Percentiles rank a stretch among this genome's conserved stretches.
Conservation (phyloP, 2,888 invertebrate species). For the Phymatocera aterrima region DNA sequence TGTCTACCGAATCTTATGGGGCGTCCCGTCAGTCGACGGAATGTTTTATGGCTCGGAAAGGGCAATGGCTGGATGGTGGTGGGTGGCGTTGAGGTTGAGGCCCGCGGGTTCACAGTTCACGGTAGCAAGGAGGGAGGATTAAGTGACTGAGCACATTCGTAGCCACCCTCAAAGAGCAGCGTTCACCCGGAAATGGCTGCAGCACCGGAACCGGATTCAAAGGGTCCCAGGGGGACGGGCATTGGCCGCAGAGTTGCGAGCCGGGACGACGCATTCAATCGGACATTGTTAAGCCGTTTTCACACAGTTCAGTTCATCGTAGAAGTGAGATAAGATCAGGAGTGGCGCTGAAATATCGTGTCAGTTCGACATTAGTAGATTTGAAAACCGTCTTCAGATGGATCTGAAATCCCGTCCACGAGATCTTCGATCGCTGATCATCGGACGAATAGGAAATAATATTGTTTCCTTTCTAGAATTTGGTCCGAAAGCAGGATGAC, state of each 20-base stretch:
- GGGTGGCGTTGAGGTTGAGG: slow-evolving; percentile 7
- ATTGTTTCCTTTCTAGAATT: background rate
- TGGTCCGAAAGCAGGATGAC: background rate
- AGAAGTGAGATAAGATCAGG: background rate
- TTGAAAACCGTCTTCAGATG: background rate
- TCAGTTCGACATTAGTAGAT: background rate
- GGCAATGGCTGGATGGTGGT: slow-evolving; percentile 39
- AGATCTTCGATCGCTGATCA: background rate
- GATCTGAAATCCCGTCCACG: background rate
- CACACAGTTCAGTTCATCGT: slow-evolving; percentile 1
- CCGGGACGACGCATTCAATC: slow-evolving; percentile 16
- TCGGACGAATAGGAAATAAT: too few species aligned
- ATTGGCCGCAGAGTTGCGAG: slow-evolving; percentile 23
- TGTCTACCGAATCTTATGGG: slow-evolving; percentile 48
- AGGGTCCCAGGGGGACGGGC: slow-evolving; percentile 32
- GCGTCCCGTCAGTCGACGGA: slow-evolving; percentile 45
- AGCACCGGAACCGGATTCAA: slow-evolving; percentile 56
- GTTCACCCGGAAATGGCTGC: slow-evolving; percentile 59
- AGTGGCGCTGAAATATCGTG: background rate
- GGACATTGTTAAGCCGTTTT: slow-evolving; percentile 24
- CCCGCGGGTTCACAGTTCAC: slow-evolving; percentile 5
- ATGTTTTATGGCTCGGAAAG: slow-evolving; percentile 50
- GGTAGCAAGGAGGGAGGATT: slow-evolving; percentile 35
- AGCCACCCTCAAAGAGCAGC: slow-evolving; percentile 53
- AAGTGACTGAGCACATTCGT: slow-evolving; percentile 49